Base-by-base conservation (phyloP, 2,888 invertebrate genomes). In the Strigamia crassipes region DNA sequence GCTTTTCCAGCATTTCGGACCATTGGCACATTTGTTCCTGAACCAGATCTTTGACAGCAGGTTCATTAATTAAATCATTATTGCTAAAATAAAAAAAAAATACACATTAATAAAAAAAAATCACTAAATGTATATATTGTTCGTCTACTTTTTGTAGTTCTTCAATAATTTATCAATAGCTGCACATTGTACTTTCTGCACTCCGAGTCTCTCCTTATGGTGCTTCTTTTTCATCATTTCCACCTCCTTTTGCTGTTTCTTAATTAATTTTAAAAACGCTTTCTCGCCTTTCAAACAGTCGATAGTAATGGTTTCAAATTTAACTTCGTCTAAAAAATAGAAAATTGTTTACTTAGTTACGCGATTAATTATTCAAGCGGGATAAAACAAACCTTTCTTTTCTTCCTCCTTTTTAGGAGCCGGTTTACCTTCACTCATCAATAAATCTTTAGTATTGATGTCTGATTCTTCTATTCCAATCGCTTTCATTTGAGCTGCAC, bases 161-260 rank as follows among this genome's bases (percentile, higher is more conserved):
- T 97, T 96, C 85, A 96, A 93, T 85, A 96, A 91, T 88, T 97
- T 97, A 88, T 98, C 98, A 78, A 98, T 93, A 38, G 96, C 93
- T 1, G 92, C 89, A 88, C 96, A 96, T 88, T 98, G 96, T 15
- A 93, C 91, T 88, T 96, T 97, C 89, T 99, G 98, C 87, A 99
- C 91, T 38, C 93, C 89, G 86, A 93, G 90, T 87, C 96, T 93
- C 88, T 99, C 98, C 87, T 99, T 99, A 84, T 93, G 91, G 86
- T 99, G 98, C 82, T 94, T 93, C 87, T 97, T 98, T 87, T 93
- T 93, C 89, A 98, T 89, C 6, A 94, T 91, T 83, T 99, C 99
- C 83, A 96, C 88, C 86, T 99, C 99, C 87, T 99, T 99, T 88
- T 96, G 94, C 87, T 99, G 97, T 88, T 98, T 99, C 86, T 96